Base-by-base conservation (phyloP, 1,140 invertebrate genomes). In the Ctenoplectra terminalis region DNA sequence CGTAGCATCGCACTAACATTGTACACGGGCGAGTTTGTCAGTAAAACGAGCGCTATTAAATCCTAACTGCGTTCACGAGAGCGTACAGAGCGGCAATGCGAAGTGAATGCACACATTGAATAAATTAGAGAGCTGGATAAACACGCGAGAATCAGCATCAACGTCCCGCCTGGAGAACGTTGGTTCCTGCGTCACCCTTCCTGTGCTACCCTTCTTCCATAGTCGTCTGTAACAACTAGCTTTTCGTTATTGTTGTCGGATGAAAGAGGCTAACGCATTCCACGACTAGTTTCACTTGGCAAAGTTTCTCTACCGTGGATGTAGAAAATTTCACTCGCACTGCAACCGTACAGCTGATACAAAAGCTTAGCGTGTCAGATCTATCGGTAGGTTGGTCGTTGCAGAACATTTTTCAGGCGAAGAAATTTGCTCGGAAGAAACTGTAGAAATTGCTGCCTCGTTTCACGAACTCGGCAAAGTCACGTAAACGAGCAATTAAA, bases 101-200 rank as follows among this genome's bases (percentile, higher is more conserved):
- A 72, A 88, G 83, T 83, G 89, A 90, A 90, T 89, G 88, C 88
- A 88, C 89, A 90, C 90, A 90, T 90, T 90, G 89, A 90, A 90
- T 90, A 89, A 90, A 90, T 90, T 90, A 90, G 85, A 85, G 83
- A 88, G 84, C 78, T 87, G 87, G 83, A 89, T 90, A 90, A 90
- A 90, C 89, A 90, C 85, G 71, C 81, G 81, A 81, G 87, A 74
- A 87, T 90, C 87, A 86, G 89, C 79, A 83, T 78, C 82, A 81
- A 78, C 74, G 74, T 85, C 61, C 67, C 48, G 61, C 26, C 75
- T 61, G 58, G 86, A 85, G 74, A 87, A 81, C 50, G 61, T 34
- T 48, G 29, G 43, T 67, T 61, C 46, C 58, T 37, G n/a, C 17
- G 40, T 54, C 46, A 64, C 34, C 54, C 37, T 29, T 50, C 54